Percentiles rank a stretch among this genome's conserved stretches.
phyloP scores from a whole-genome alignment of 2,888 invertebrate genomes.

The Neoscelio sp. region DNA sequence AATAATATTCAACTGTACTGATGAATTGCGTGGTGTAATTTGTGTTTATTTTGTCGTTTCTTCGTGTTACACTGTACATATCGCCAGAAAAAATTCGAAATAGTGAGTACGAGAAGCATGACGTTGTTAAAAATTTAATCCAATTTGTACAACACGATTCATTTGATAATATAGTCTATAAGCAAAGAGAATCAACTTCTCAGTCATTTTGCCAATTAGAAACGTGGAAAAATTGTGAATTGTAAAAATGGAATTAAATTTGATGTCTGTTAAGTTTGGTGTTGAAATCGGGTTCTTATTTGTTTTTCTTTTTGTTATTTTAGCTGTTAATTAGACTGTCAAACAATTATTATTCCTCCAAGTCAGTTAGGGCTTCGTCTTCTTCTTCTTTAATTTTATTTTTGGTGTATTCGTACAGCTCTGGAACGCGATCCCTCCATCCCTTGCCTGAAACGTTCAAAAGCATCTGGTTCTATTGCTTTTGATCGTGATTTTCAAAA shows the following conservation, averaged over 20 bases:
- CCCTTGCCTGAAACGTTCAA: constrained; percentile 83
- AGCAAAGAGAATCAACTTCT: too few species aligned
- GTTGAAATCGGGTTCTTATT: constrained; percentile 46
- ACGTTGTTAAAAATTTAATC: constrained; percentile 3
- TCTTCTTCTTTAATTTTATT: constrained; percentile 77
- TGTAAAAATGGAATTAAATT: constrained; percentile 46
- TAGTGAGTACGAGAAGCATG: constrained; percentile 24
- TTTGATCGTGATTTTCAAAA: constrained; percentile 64
- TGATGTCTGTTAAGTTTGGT: constrained; percentile 19
- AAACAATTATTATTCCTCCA: constrained; percentile 73
- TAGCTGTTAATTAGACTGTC: background rate
- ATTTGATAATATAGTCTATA: too few species aligned
- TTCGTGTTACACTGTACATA: constrained; percentile 52
- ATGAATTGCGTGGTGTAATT: constrained; percentile 33
- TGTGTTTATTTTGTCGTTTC: constrained; percentile 57
- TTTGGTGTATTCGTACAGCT: constrained; percentile 81
- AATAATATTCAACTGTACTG: constrained; percentile 16
- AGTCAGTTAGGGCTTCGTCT: constrained; percentile 75
- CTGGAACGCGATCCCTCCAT: constrained; percentile 82
- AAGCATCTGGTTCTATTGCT: constrained; percentile 76
- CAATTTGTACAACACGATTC: constrained; percentile 8
- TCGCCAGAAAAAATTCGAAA: background rate
- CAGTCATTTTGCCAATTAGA: too few species aligned
- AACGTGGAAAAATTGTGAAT: background rate
- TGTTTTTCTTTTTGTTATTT: background rate